Base-by-base conservation (phyloP, 1,140 invertebrate genomes). In the Drosophila novamexicana region DNA sequence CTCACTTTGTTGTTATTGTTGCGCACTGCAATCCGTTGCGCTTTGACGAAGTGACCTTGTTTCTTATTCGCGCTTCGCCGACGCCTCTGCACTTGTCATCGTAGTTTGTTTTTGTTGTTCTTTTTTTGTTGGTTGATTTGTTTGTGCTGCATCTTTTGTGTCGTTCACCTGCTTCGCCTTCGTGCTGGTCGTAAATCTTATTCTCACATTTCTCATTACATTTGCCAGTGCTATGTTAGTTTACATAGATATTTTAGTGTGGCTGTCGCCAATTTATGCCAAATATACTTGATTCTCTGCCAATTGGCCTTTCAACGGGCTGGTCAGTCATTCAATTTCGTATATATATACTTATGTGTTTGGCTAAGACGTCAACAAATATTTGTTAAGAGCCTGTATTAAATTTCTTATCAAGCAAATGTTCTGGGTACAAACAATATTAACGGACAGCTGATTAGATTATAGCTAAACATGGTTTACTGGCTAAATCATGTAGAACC, bases 1-100 rank as follows among this genome's bases (percentile, higher is more conserved):
- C 10, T 12, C 18, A 57, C 8, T 32, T 34, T 12, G n/a, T 34
- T 12, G n/a, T 39, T 47, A 56, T 42, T 68, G n/a, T 52, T 70
- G 68, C 61, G 62, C 40, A 53, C 32, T 71, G 56, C 49, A 56
- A 56, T 44, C 34, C 65, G 61, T 54, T 82, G 80, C 52, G 71
- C 76, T 77, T 79, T 86, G 72, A 47, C 76, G 63, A 67, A 69
- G 63, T 88, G 83, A 88, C 83, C 84, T 89, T 88, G 84, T 88
- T 88, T 88, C 70, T 37, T 40, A 50, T 62, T 79, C 45, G 67
- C 75, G 78, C 79, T 88, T 67, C 47, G 70, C 36, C 61, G 70
- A 57, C 67, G 67, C 64, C 73, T 50, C 50, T 75, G 49, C 45
- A 81, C 74, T 70, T 62, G 73, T 66, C 29, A 22, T 36, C 6